Evolutionary conservation across 2,797 vertebrate genomes (phyloP).

Genomic region (Rhinella marina): DNA sequence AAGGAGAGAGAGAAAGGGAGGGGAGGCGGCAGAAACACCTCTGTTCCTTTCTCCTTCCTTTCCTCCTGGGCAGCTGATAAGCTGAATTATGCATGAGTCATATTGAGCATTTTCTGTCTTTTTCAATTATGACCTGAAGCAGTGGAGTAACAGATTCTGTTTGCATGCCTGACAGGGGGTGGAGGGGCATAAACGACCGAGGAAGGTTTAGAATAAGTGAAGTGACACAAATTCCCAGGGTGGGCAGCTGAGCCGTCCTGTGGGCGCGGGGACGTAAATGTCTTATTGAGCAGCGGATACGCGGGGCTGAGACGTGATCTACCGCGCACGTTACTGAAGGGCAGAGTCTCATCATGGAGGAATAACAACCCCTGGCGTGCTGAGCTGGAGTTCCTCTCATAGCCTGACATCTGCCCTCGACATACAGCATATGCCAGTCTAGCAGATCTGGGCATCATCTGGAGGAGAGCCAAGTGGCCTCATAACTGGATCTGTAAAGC

Average conservation of each 20-base stretch:
- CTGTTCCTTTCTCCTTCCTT: conserved; percentile 65
- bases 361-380: not conserved
- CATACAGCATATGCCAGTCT: conserved; percentile 63
- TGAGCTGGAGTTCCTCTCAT: conserved; percentile 62
- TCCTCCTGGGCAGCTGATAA: conserved; percentile 73
- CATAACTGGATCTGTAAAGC: not conserved
- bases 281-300: conserved; percentile 63
- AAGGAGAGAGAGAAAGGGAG: conserved; percentile 44
- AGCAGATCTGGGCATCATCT: not conserved
- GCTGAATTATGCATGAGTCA: conserved; percentile 76
- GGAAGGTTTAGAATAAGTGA: conserved; percentile 68
- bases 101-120: conserved; percentile 73
- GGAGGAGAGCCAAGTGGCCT: not conserved
- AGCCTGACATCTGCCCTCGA: conserved; percentile 71
- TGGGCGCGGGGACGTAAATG: conserved; percentile 71
- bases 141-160: conserved; percentile 63
- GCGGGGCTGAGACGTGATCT: not conserved
- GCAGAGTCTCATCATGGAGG: conserved; percentile 17
- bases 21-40: conserved; percentile 68
- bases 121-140: conserved; percentile 73
- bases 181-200: conserved; percentile 55
- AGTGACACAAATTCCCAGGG: conserved; percentile 65
- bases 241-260: conserved; percentile 66
- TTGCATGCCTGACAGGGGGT: conserved; percentile 65
- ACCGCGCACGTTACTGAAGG: not conserved